These are phyloP conservation scores for Rallus crepitans DNA, from an alignment of 2,797 vertebrate genomes.

Conservation along the genomic window DNA sequence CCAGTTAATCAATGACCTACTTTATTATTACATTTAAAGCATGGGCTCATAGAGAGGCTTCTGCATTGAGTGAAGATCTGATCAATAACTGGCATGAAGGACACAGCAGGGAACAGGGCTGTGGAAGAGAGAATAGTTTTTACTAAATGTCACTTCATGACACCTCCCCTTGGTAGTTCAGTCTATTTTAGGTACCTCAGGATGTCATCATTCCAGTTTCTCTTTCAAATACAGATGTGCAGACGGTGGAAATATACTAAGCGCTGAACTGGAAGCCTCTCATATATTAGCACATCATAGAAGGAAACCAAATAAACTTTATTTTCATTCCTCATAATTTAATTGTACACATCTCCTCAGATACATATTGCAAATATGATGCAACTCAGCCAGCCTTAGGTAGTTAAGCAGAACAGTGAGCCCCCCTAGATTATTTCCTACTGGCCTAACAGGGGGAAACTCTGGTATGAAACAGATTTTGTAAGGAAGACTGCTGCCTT, in stretches of 20 bases:
- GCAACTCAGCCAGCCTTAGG: background rate
- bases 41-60: slow-evolving; percentile 26
- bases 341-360: background rate
- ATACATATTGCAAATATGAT: background rate
- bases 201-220: slow-evolving; percentile 48
- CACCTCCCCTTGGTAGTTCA: slow-evolving; percentile 40
- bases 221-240: slow-evolving; percentile 32
- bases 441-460: background rate
- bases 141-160: slow-evolving; percentile 62
- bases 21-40: slow-evolving; percentile 66
- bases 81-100: slow-evolving; percentile 69
- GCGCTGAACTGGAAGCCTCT: slow-evolving; percentile 36
- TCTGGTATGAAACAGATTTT: background rate
- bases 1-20: slow-evolving; percentile 65
- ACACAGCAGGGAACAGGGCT: slow-evolving; percentile 40
- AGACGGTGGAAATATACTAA: slow-evolving; percentile 44
- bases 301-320: background rate
- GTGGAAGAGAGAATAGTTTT: slow-evolving; percentile 62
- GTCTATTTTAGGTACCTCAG: slow-evolving; percentile 50
- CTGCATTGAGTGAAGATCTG: slow-evolving; percentile 26
- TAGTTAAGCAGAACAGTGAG: background rate
- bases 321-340: background rate
- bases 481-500: background rate
- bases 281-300: slow-evolving; percentile 19
- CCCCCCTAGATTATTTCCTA: background rate